Base-by-base conservation (phyloP, 2,797 vertebrate genomes). In the Trematomus bernacchii region DNA sequence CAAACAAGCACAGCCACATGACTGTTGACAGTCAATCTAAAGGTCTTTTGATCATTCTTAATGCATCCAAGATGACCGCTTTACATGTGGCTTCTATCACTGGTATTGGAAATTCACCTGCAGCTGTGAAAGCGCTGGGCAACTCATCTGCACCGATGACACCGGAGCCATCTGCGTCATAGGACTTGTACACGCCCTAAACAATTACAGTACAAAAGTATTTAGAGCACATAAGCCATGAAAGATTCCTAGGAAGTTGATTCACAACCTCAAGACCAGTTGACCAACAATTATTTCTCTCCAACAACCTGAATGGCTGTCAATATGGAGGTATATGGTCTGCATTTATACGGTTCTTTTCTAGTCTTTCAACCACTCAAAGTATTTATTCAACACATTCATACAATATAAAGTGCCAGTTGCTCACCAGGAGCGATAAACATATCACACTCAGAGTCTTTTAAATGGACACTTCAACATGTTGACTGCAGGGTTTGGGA, bases 91-190 rank as follows among this genome's bases (percentile, higher is more conserved):
- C n/a, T 46, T 13, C 50, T 44, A 64, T 46, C 18, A 47, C 6
- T 27, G 12, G 7, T 40, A 18, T 19, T 15, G 37, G 14, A 16
- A 27, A 40, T 91, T 90, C 62, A 98, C 97, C 97, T 3, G 97
- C 97, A 30, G 96, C 96, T 81, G 60, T 83, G 87, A 98, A 92
- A 59, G 97, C 95, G 0, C 57, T 72, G 0, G 96, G 96, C 63
- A 98, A 92, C 87, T 98, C 96, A 12, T 94, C 79, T 46, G 93
- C 93, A 27, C 94, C 75, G 10, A 99, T 93, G 5, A 83, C 0
- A 3, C 97, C 97, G 0, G 96, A 93, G 0, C 21, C 61, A 61
- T 94, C 86, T 0, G 53, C 4, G 48, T 96, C 94, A 0, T 89
- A 77, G 61, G 84, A 40, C 90, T 96, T 98, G 88, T 96, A 94